Evolutionary conservation across 2,888 invertebrate genomes (phyloP), one percentile per base, ranked within the genome.

Genomic region (Hyles lineata): DNA sequence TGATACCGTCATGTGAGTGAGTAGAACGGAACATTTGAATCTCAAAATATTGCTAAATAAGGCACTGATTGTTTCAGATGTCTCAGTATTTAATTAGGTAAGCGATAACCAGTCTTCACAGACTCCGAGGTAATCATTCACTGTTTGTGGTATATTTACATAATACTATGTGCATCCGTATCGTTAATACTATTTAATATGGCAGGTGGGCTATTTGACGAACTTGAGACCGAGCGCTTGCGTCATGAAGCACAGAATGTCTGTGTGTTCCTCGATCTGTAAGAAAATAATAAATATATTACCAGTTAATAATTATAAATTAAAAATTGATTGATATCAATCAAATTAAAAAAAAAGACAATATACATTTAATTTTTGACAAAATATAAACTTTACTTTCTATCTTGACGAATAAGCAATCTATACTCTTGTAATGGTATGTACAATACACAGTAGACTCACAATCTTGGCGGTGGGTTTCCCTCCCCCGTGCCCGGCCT

Each of bases 401-500:
- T 11, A 43, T 11, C 15, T 2, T 11, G 11, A 43, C 2, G 11
- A n/a, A 11, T 59, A n/a, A 59, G 1, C 8, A 43, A 1, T 29
- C n/a, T 6, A 55, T 25, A 6, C 5, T 50, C 3, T 15, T 29
- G 23, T 70, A 21, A 4, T 59, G 19, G 19, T 58, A 19, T 6
- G 11, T 61, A 32, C 1, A 23, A 6, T 61, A 32, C 1, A 23
- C 6, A 43, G 11, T 25, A 15, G 58, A 85, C 95, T 95, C 89
- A 98, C 98, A 83, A 97, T 94, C 96, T 99, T 99, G 4, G 97
- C 95, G 62, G 99, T 99, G 72, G 99, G 99, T 90, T 99, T 99
- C 52, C 99, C 99, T 76, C 97, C 96, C 63, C 99, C 99, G 94
- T 99, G 99, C 0, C 99, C 99, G 23, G 99, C 98, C 92, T 99